Evolutionary conservation across 2,888 invertebrate species (phyloP).

Genomic region (Amorpha juglandis): DNA sequence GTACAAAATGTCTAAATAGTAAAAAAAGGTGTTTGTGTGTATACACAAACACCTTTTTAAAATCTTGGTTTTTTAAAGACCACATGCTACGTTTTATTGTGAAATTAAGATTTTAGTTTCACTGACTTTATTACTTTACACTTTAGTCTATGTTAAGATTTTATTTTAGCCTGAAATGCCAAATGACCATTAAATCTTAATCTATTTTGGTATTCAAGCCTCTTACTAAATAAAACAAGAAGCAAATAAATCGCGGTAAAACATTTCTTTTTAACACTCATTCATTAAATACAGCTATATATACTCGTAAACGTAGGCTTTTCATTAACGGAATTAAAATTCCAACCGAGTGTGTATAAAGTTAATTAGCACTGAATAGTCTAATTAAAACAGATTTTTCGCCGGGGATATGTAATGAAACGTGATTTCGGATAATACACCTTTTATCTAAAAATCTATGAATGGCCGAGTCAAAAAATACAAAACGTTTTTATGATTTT

Average conservation of each 20-base stretch:
- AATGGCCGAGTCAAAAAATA: conserved; percentile 25
- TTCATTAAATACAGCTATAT: conserved; percentile 18
- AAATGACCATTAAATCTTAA: too few relatives aligned
- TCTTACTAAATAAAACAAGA: too few relatives aligned
- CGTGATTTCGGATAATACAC: conserved; percentile 43
- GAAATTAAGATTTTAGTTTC: too few relatives aligned
- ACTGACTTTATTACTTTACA: too few relatives aligned
- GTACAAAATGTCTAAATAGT: neutral
- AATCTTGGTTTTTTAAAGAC: too few relatives aligned
- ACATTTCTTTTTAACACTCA: conserved; percentile 11
- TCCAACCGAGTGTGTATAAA: conserved; percentile 54
- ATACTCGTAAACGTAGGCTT: conserved; percentile 20
- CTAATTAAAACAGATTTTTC: conserved; percentile 60
- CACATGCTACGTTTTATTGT: too few relatives aligned
- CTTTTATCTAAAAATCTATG: conserved; percentile 32
- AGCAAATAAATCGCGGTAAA: neutral
- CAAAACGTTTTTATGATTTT: neutral
- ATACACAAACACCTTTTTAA: too few relatives aligned
- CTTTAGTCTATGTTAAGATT: too few relatives aligned
- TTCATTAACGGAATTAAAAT: conserved; percentile 52
- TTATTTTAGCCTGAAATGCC: too few relatives aligned
- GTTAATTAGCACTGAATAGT: conserved; percentile 63
- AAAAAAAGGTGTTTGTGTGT: neutral
- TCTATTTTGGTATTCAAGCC: too few relatives aligned
- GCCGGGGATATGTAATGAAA: conserved; percentile 47